Evolutionary conservation across 2,888 invertebrate species (phyloP).

Genomic region (Tipula vernalis): DNA sequence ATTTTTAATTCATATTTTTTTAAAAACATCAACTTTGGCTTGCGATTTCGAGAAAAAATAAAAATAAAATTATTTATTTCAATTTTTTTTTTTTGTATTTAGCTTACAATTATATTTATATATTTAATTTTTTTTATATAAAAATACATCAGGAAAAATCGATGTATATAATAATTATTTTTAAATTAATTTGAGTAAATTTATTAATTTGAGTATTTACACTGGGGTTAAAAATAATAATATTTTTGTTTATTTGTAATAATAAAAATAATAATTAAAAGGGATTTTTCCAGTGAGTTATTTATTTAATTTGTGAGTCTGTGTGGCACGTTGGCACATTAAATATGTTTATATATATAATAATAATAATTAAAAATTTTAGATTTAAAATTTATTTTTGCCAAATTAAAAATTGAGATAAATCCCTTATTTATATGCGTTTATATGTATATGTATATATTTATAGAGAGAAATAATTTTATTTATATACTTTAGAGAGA

Average conservation of each 20-base stretch:
- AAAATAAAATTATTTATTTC: not conserved
- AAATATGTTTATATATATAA: not conserved
- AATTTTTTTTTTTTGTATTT: not conserved
- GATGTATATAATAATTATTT: not conserved
- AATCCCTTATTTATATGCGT: not conserved
- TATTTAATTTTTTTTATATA: not conserved
- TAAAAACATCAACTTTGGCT: slow-evolving; percentile 11
- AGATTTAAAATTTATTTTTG: not conserved
- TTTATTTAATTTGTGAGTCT: not conserved
- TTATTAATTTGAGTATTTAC: not conserved
- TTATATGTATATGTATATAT: not conserved
- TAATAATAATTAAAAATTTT: not conserved
- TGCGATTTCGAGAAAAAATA: slow-evolving; percentile 8
- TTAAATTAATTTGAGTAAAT: not conserved
- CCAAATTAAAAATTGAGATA: not conserved
- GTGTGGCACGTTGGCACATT: slow-evolving; percentile 4
- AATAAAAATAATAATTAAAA: not conserved
- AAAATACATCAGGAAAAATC: slow-evolving; percentile 4
- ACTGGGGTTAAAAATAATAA: not conserved
- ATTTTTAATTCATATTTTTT: not conserved
- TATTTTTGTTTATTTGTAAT: not conserved
- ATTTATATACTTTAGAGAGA: not conserved
- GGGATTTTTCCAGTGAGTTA: not conserved
- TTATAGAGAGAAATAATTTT: not conserved
- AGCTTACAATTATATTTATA: not conserved